Evolutionary conservation across 2,113 vertebrate genomes (phyloP).

Genomic region (Chloropsis cyanopogon): DNA sequence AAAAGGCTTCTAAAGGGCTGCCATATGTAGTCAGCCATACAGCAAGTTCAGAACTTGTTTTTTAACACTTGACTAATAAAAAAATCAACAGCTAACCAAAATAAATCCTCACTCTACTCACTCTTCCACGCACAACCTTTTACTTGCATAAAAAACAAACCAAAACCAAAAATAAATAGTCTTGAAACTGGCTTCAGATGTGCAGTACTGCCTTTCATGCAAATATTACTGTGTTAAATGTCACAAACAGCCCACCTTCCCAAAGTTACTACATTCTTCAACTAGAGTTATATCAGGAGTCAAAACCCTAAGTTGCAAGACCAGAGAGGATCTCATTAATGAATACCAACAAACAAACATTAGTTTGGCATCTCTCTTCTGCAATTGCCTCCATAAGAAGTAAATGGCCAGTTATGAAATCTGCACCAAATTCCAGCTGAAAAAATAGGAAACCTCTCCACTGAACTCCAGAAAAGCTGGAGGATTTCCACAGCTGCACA

Average conservation of each 20-base stretch:
- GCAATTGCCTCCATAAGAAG: not conserved
- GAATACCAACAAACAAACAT: not conserved
- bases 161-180: not conserved
- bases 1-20: not conserved
- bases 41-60: not conserved
- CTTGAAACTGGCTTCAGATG: not conserved
- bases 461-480: not conserved
- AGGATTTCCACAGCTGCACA: not conserved
- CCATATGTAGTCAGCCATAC: not conserved
- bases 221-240: not conserved
- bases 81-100: not conserved
- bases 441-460: not conserved
- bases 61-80: not conserved
- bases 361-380: not conserved
- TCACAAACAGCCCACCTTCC: not conserved
- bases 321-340: not conserved
- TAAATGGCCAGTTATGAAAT: not conserved
- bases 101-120: not conserved
- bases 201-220: not conserved
- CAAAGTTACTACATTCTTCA: not conserved
- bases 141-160: conserved; percentile 4
- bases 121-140: conserved; percentile 3
- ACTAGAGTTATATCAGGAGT: not conserved
- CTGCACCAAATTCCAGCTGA: not conserved
- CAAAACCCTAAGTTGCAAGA: not conserved